A percentile compares a stretch with the other conserved stretches of the same genome.
phyloP scores from a whole-genome alignment of 2,113 vertebrate species.

The Syngnathoides biaculeatus region DNA sequence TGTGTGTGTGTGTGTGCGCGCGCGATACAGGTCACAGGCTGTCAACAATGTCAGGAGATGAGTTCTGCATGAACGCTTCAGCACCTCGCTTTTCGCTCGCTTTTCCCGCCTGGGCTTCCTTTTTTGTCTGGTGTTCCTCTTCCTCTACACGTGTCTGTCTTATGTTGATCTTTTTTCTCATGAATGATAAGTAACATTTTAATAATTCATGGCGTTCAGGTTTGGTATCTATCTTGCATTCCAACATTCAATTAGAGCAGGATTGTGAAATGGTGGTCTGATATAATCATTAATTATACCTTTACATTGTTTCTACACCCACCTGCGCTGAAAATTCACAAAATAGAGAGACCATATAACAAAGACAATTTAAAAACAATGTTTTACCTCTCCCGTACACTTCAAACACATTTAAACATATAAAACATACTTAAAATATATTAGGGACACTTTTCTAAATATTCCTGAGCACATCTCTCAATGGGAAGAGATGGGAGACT shows the following conservation, averaged over 20 bases:
- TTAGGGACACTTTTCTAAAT: no score
- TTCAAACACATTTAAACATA: no score
- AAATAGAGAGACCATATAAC: no score
- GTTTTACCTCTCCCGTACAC: no score
- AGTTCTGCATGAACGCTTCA: constrained; percentile 64
- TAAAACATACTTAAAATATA: no score
- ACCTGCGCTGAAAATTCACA: no score
- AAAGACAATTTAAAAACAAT: no score
- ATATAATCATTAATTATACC: no score
- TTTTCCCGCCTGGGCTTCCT: constrained; percentile 32
- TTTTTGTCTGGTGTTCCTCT: background rate
- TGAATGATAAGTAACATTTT: background rate
- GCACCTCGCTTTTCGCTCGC: constrained; percentile 37
- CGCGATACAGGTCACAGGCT: constrained; percentile 60
- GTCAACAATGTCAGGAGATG: constrained; percentile 67
- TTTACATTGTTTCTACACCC: no score
- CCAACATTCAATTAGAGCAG: background rate
- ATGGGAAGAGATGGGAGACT: no score
- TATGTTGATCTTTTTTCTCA: constrained; percentile 11
- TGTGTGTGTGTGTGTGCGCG: constrained; percentile 14
- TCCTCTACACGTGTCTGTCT: constrained; percentile 1
- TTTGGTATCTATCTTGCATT: background rate
- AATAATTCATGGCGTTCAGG: background rate
- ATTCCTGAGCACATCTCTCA: no score
- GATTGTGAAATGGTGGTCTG: background rate